These are phyloP conservation scores for Sylvicola fuscatus DNA, from an alignment of 2,888 invertebrate genomes.

Conservation along the genomic window DNA sequence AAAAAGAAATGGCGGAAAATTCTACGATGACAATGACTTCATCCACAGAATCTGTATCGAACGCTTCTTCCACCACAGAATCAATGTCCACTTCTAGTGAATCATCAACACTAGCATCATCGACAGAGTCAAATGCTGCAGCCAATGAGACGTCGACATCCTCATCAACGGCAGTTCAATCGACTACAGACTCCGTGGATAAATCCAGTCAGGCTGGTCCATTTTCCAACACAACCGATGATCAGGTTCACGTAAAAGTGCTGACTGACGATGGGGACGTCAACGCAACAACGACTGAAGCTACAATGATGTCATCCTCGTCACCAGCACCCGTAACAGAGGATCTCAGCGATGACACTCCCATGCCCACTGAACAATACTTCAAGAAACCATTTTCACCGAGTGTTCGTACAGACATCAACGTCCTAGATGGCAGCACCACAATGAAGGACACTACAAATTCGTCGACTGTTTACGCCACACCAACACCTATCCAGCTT, in stretches of 20 bases:
- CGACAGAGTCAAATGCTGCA: neutral
- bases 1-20: no score
- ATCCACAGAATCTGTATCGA: no score
- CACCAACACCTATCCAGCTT: constrained; percentile 7
- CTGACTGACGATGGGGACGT: neutral
- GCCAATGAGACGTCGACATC: neutral
- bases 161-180: neutral
- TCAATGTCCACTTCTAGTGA: no score
- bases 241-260: constrained; percentile 2
- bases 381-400: constrained; percentile 6
- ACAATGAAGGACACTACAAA: constrained; percentile 4
- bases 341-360: constrained; percentile 9
- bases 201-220: neutral
- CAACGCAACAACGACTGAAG: neutral
- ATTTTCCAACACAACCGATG: neutral
- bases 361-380: constrained; percentile 10
- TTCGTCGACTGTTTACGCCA: constrained; percentile 8
- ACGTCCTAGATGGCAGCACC: constrained; percentile 8
- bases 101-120: neutral
- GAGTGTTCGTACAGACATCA: constrained; percentile 5
- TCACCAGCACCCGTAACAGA: constrained; percentile 11
- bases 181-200: neutral
- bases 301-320: neutral
- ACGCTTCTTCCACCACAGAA: no score
- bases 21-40: no score